Conservation (phyloP, 2,113 vertebrate genomes). For the Ellobius talpinus region DNA sequence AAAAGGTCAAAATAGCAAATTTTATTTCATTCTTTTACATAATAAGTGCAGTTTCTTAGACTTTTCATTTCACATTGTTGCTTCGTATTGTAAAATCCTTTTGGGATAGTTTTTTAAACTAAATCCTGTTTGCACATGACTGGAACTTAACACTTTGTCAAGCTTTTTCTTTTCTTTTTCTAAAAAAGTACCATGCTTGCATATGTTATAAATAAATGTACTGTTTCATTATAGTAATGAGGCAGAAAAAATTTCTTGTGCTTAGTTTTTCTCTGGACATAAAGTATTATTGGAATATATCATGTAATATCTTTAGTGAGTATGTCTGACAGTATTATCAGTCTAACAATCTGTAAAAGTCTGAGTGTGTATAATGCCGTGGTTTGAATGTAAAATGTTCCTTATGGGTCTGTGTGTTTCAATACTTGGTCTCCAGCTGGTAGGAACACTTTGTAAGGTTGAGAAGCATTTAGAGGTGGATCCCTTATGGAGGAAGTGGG, state of each 20-base stretch:
- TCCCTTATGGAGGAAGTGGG: no score
- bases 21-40: constrained; percentile 37
- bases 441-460: neutral
- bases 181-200: neutral
- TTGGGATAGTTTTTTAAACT: neutral
- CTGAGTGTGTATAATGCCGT: neutral
- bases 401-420: neutral
- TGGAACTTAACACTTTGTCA: neutral
- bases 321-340: neutral
- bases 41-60: neutral
- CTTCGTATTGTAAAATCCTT: neutral
- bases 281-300: neutral
- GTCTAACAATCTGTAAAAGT: neutral
- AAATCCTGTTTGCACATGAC: neutral
- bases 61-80: neutral
- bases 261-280: neutral
- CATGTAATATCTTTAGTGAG: neutral
- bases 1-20: constrained; percentile 58
- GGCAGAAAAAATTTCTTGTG: accelerated
- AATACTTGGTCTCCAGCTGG: no score
- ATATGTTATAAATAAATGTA: neutral
- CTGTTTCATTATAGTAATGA: neutral
- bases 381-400: neutral
- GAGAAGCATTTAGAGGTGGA: no score
- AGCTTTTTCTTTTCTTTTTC: no score